Evolutionary conservation across 2,888 invertebrate species (phyloP).

Genomic region (Trichacis sp.): DNA sequence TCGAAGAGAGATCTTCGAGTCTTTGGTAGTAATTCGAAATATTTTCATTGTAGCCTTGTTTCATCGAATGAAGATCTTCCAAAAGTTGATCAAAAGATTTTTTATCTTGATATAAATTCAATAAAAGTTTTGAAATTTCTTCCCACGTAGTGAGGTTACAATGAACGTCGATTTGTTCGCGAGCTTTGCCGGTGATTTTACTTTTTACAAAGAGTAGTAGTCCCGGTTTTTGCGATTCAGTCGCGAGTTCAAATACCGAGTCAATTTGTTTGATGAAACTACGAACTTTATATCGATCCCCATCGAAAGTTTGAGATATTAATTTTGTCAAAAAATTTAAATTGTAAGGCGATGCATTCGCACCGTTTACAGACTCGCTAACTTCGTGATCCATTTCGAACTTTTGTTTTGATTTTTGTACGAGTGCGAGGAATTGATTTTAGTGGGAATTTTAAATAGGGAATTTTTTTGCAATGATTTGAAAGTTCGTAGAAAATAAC

Average conservation of each 20-base stretch:
- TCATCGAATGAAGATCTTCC: conserved; percentile 48
- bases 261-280: conserved; percentile 19
- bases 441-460: no score
- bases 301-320: conserved; percentile 12
- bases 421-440: no score
- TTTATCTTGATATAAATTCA: conserved; percentile 45
- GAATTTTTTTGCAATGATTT: no score
- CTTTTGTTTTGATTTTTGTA: no score
- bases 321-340: neutral
- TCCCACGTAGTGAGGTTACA: conserved; percentile 34
- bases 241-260: conserved; percentile 13
- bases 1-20: no score
- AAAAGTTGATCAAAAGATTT: conserved; percentile 7
- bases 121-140: conserved; percentile 28
- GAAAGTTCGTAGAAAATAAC: no score
- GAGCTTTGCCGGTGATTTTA: conserved; percentile 36
- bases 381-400: no score
- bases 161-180: conserved; percentile 23
- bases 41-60: conserved; percentile 44
- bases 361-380: no score
- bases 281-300: conserved; percentile 15
- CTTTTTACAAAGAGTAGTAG: conserved; percentile 17
- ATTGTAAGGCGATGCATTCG: no score
- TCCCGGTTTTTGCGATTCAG: conserved; percentile 15
- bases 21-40: conserved; percentile 16